Conservation (phyloP, 2,888 invertebrate species). For the Linnaemya tessellans region DNA sequence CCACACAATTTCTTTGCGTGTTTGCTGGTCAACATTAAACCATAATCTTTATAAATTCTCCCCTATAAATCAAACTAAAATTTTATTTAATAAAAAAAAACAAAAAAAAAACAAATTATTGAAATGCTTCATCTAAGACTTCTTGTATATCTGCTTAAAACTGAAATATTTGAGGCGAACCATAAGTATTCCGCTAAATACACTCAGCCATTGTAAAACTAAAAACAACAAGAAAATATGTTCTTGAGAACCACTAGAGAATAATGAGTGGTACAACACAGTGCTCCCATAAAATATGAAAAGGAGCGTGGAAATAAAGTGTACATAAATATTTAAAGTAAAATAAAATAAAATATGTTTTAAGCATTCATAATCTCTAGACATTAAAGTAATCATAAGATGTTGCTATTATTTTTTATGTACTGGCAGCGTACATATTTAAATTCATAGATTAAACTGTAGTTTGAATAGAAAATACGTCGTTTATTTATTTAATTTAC, state of each 20-base stretch:
- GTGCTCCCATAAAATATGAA: neutral
- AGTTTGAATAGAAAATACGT: neutral
- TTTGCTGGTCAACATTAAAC: conserved; percentile 57
- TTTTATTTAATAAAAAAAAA: neutral
- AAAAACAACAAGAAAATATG: conserved; percentile 45
- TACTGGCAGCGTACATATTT: neutral
- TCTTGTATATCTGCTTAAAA: conserved; percentile 48
- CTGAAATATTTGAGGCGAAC: conserved; percentile 66
- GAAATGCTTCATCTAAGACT: conserved; percentile 41
- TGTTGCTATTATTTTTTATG: conserved; percentile 42
- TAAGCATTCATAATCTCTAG: conserved; percentile 58
- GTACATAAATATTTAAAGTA: conserved; percentile 24
- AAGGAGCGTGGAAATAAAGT: conserved; percentile 10
- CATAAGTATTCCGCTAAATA: conserved; percentile 71
- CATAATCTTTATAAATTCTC: conserved; percentile 70
- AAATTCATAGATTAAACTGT: conserved; percentile 8
- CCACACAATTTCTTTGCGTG: conserved; percentile 9
- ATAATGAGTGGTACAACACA: conserved; percentile 26
- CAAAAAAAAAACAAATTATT: conserved; percentile 6
- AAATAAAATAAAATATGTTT: conserved; percentile 50
- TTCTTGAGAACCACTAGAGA: conserved; percentile 56
- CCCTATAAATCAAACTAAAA: conserved; percentile 64
- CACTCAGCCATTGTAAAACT: conserved; percentile 35
- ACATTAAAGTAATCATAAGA: conserved; percentile 65
- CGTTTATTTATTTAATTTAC: neutral